Conservation (phyloP, 2,113 vertebrate species). For the Sinocyclocheilus maitianheensis region DNA sequence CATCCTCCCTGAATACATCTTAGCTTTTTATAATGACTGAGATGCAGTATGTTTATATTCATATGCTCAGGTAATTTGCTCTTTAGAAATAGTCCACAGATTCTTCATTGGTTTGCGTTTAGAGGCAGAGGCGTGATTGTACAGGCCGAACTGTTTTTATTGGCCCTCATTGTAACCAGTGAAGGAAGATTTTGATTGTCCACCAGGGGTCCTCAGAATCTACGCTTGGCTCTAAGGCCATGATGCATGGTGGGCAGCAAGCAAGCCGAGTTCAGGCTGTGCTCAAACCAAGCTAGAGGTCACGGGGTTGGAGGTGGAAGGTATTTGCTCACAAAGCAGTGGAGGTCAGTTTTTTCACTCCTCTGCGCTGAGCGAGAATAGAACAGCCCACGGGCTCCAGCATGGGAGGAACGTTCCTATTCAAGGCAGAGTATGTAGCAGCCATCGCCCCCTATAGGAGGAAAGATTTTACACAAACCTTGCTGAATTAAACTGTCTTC, state of each 20-base stretch:
- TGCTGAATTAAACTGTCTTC: too few species aligned
- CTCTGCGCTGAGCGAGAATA: constrained; percentile 88
- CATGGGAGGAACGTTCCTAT: constrained; percentile 83
- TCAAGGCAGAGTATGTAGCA: constrained; percentile 88
- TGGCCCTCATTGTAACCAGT: constrained; percentile 16
- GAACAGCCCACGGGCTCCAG: constrained; percentile 89
- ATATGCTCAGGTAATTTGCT: constrained; percentile 19
- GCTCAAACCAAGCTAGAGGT: constrained; percentile 39
- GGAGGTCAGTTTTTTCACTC: constrained; percentile 91
- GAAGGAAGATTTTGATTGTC: constrained; percentile 35
- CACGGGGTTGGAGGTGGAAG: constrained; percentile 33
- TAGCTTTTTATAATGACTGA: constrained; percentile 47
- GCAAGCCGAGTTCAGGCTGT: constrained; percentile 19
- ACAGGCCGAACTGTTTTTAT: constrained; percentile 30
- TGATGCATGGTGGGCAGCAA: constrained; percentile 12
- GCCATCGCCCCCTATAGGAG: constrained; percentile 85
- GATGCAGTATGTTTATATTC: constrained; percentile 49
- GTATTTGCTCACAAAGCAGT: constrained; percentile 80
- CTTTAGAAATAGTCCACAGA: constrained; percentile 18
- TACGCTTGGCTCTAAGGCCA: constrained; percentile 33
- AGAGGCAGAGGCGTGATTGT: constrained; percentile 19
- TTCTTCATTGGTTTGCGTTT: background rate
- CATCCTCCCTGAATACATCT: constrained; percentile 28
- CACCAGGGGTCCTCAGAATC: constrained; percentile 49
- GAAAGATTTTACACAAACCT: background rate